Percentiles rank a stretch among this genome's conserved stretches.
Conservation (phyloP, 2,113 vertebrate species). For the Hemiprocne comata region DNA sequence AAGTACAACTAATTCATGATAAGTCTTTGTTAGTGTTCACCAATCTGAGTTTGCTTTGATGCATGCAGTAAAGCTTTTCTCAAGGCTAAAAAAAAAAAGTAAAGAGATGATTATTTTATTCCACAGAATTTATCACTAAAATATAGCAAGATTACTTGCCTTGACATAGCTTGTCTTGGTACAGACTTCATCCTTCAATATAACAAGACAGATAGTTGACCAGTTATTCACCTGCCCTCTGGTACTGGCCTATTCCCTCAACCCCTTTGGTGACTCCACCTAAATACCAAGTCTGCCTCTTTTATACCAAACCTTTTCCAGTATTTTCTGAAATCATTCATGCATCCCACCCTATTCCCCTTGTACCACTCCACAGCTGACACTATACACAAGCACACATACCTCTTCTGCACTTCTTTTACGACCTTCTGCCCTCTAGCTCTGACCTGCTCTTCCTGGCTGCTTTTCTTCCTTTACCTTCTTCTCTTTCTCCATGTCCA, state of each 20-base stretch:
- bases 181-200: not conserved
- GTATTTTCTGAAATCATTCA: not conserved
- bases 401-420: not conserved
- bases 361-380: not conserved
- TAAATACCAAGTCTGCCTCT: not conserved
- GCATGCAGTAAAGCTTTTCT: not conserved
- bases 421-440: not conserved
- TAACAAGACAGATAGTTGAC: not conserved
- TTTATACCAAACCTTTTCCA: not conserved
- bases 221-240: not conserved
- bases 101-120: not conserved
- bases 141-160: not conserved
- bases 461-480: not conserved
- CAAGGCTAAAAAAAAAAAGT: not conserved
- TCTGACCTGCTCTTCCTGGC: not conserved
- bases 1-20: not conserved
- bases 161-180: not conserved
- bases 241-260: not conserved
- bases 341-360: rapidly evolving
- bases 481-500: not conserved
- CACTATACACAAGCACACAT: rapidly evolving
- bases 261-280: not conserved
- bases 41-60: not conserved
- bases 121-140: not conserved
- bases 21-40: not conserved